phyloP scores from a whole-genome alignment of 1,140 invertebrate genomes.

The Ceratoteleas bidentatus region DNA sequence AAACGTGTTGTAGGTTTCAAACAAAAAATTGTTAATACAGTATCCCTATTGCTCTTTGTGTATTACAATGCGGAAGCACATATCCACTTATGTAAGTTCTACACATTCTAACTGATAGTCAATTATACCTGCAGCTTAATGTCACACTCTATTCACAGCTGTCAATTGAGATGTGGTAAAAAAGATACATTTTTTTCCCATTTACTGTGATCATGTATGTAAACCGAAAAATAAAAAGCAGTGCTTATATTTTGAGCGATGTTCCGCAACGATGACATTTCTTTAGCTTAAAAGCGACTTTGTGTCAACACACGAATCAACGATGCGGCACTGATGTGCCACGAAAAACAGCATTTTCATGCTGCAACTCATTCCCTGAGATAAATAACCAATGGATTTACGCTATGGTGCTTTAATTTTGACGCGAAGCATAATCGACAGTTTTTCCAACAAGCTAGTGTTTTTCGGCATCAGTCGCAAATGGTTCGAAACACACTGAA shows the following conservation, averaged over 20 bases:
- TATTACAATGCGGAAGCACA: background rate
- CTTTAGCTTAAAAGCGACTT: constrained; percentile 63
- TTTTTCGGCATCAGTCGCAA: background rate
- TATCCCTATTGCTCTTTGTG: background rate
- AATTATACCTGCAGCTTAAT: constrained; percentile 8
- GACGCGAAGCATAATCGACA: constrained; percentile 12
- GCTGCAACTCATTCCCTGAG: constrained; percentile 22
- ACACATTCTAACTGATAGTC: constrained; percentile 7
- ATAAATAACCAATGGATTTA: constrained; percentile 37
- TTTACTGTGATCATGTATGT: constrained; percentile 2
- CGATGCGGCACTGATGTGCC: constrained; percentile 51
- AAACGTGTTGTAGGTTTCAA: no score
- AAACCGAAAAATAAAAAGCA: constrained; percentile 26
- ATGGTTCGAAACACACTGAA: background rate
- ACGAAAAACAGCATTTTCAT: constrained; percentile 37
- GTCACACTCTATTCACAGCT: background rate
- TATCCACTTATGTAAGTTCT: background rate
- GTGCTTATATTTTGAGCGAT: constrained; percentile 51
- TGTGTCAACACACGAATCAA: constrained; percentile 54
- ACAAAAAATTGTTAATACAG: background rate
- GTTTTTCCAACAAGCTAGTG: background rate
- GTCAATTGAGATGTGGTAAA: background rate
- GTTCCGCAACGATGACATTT: constrained; percentile 62
- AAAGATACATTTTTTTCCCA: constrained; percentile 3
- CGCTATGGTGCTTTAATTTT: constrained; percentile 31